Base-by-base conservation (phyloP, 1,140 invertebrate species). In the Drosophila lowei region DNA sequence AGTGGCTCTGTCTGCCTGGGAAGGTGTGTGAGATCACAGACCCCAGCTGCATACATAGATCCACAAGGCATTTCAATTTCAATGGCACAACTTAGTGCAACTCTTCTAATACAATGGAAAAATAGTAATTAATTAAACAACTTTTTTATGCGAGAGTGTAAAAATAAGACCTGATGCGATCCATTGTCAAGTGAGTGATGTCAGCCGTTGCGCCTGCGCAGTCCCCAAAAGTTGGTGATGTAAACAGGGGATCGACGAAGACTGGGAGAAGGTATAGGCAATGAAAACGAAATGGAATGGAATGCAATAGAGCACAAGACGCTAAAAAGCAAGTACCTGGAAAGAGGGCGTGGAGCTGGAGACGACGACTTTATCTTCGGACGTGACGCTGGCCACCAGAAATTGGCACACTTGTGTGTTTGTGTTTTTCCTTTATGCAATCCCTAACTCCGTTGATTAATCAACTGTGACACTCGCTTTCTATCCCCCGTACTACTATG, bases 121-220 rank as follows among this genome's bases (percentile, higher is more conserved):
- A 52, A 44, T 38, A 42, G 25, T 43, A 67, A 67, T 85, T 79
- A 84, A 84, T 79, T 74, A 25, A 49, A 74, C 79, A 66, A 50
- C 38, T 50, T 72, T 70, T 56, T 59, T 48, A 30, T 42, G 30
- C 18, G 53, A 34, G 64, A 23, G 25, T 52, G 15, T 25, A 18
- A 57, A 42, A 71, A 71, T 62, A 62, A 71, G 48, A 18, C 28
- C 50, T 34, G 25, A 44, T 44, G 59, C 25, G 15, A 55, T 21
- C n/a, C 38, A 25, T 43, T 67, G 25, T 49, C 21, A 53, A 46
- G 43, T 56, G 34, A 72, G 70, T 72, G 71, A 79, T 84, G 75
- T 75, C 71, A 79, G 75, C 55, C 57, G 75, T 75, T 65, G 71
- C 79, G 79, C 65, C 68, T 84, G 79, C 79, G 75, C 68, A 18